Evolutionary conservation across 1,140 invertebrate genomes (phyloP), one percentile per base, ranked within the genome.

Genomic region (Drosophila bocqueti): DNA sequence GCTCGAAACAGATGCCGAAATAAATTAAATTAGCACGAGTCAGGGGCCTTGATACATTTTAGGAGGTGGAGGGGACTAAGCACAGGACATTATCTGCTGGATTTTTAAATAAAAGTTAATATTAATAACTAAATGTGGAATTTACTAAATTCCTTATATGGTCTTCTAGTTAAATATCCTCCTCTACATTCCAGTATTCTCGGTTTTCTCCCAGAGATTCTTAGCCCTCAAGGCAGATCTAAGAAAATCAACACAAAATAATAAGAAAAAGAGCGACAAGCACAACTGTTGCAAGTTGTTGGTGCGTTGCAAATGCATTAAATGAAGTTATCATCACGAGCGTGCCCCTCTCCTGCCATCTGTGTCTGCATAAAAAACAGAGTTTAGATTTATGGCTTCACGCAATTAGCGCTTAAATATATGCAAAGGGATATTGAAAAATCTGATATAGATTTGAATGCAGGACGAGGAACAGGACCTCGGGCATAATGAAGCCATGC

Each of bases 351-450:
- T 55, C 59, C 58, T 31, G 43, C 47, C 64, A 5, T 83, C 67
- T 38, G 50, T 58, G 38, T 42, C 49, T 55, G 79, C 76, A 73
- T 79, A 81, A 85, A 76, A 84, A 84, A 57, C 55, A 76, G 75
- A 80, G 82, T 85, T 85, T 61, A 85, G 72, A 91, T 91, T 91
- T 91, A 91, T 91, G 82, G 83, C 81, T 91, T 91, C 89, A 91
- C 83, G 89, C 89, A 91, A 91, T 91, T 91, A 91, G 79, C 76
- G 79, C 76, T 84, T 79, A 89, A 91, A 91, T 91, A 76, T 89
- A 91, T 87, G 83, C 87, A 91, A 91, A 85, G 82, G 72, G 79
- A 89, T 90, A 85, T 90, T 79, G 85, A 85, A 81, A 83, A 80
- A 67, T 76, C 49, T 47, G 54, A 64, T 36, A 76, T 58, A 77